Conservation (phyloP, 2,797 vertebrate species). For the Artibeus jamaicensis region DNA sequence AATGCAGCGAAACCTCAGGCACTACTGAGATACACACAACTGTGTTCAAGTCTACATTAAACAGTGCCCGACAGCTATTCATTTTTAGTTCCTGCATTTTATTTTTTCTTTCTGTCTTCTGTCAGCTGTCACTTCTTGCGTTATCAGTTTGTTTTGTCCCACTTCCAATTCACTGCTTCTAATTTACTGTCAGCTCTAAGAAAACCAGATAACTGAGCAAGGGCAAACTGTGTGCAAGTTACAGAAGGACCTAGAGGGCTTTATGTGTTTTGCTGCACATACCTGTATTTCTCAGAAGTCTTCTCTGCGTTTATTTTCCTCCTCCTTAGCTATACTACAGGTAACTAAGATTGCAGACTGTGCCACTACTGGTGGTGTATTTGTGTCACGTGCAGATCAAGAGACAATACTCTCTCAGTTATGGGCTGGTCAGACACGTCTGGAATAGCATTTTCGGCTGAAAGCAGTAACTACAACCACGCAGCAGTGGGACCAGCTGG, state of each 20-base stretch:
- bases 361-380: neutral
- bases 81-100: neutral
- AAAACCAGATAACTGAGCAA: neutral
- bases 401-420: neutral
- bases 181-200: neutral
- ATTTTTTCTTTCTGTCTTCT: slow-evolving; percentile 22
- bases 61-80: neutral
- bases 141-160: slow-evolving; percentile 54
- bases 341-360: neutral
- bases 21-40: neutral
- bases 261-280: neutral
- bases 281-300: neutral
- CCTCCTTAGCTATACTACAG: neutral
- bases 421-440: neutral
- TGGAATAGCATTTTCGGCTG: neutral
- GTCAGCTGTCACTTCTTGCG: slow-evolving; percentile 40
- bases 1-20: neutral
- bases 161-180: slow-evolving; percentile 35
- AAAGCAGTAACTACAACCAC: neutral
- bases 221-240: neutral
- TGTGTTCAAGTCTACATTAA: neutral
- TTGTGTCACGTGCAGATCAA: neutral
- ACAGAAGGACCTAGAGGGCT: neutral
- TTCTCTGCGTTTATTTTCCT: neutral
- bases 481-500: neutral